Conservation (phyloP, 2,888 invertebrate genomes). For the Heterodera filipjevi region DNA sequence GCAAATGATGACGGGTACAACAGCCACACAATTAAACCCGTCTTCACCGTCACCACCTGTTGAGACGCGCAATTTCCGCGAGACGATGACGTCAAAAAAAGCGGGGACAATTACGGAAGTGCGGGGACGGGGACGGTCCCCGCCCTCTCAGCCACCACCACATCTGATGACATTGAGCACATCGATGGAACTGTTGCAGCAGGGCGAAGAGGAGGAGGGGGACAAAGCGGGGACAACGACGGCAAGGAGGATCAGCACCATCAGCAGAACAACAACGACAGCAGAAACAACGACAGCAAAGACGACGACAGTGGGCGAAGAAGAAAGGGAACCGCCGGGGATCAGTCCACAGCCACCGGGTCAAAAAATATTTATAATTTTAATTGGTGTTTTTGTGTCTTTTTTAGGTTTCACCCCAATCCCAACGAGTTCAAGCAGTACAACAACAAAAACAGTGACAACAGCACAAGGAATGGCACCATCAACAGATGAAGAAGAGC, state of each 20-base stretch:
- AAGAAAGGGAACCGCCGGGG: conserved; percentile 15
- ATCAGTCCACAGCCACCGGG: conserved; percentile 33
- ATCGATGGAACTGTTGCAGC: conserved; percentile 9
- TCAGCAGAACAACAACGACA: background rate
- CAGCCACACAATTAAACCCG: background rate
- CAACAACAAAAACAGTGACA: background rate
- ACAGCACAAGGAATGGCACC: too few species aligned
- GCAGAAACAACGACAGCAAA: background rate
- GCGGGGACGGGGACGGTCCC: conserved; percentile 14
- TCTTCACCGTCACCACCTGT: background rate
- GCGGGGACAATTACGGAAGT: conserved; percentile 9
- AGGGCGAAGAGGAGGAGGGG: background rate
- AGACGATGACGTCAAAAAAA: background rate
- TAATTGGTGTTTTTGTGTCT: background rate
- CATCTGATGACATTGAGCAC: background rate
- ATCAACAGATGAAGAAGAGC: background rate
- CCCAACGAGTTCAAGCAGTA: conserved; percentile 19
- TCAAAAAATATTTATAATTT: background rate
- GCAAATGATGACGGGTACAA: background rate
- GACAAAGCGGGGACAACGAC: background rate
- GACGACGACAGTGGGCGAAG: background rate
- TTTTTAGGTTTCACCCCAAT: conserved; percentile 22
- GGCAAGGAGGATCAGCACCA: background rate
- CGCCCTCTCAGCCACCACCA: background rate
- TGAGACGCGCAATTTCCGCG: background rate